Conservation (phyloP, 2,113 vertebrate species). For the Oxyruncus cristatus region DNA sequence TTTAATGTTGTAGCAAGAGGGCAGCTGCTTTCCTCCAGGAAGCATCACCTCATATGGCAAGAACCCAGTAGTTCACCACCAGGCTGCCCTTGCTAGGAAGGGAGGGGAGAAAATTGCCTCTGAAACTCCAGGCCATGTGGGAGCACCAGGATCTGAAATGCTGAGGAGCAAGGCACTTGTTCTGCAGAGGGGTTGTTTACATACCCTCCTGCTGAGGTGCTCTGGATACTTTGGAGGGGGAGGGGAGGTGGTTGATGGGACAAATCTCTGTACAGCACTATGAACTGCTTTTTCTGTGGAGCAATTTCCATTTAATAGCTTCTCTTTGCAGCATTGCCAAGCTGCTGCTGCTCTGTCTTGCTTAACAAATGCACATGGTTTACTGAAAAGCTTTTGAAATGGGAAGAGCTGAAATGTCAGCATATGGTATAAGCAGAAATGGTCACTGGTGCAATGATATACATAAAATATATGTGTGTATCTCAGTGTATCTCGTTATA, state of each 20-base stretch:
- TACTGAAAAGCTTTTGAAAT: neutral
- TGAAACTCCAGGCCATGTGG: neutral
- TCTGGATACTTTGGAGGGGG: neutral
- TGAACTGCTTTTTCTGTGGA: neutral
- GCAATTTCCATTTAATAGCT: neutral
- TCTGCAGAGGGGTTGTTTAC: neutral
- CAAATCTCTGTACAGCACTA: neutral
- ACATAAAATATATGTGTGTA: too few relatives aligned
- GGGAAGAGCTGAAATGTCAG: neutral
- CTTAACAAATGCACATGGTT: neutral
- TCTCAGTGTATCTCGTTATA: too few relatives aligned
- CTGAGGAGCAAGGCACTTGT: neutral
- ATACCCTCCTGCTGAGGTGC: accelerated
- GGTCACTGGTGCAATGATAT: neutral
- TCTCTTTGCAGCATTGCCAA: neutral
- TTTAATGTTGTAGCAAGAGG: neutral
- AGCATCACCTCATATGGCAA: neutral
- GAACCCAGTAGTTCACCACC: accelerated
- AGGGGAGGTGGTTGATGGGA: neutral
- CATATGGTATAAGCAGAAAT: neutral
- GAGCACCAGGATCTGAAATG: neutral
- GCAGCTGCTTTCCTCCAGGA: neutral
- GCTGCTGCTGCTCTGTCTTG: neutral
- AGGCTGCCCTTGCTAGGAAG: neutral
- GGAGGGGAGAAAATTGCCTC: neutral